Conservation (phyloP, 1,140 invertebrate genomes). For the Bursaphelenchus mucronatus region DNA sequence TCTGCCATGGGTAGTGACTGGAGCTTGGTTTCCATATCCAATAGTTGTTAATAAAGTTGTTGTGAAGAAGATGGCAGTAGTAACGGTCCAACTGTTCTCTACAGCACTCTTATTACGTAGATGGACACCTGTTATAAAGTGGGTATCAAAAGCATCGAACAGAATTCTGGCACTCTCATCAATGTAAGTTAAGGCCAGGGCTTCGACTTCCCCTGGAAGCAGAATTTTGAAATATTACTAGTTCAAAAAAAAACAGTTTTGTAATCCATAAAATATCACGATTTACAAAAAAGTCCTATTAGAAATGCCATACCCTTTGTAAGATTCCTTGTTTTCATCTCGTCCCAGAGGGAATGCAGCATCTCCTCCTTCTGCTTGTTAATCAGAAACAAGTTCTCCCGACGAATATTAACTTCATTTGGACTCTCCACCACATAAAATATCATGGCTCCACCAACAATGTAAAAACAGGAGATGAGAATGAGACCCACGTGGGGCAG, state of each 20-base stretch:
- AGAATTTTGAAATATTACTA: neutral
- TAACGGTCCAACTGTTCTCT: conserved; percentile 56
- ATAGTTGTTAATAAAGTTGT: conserved; percentile 60
- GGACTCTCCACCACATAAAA: conserved; percentile 46
- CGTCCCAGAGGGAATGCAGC: conserved; percentile 37
- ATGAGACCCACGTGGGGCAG: conserved; percentile 48
- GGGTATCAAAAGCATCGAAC: conserved; percentile 60
- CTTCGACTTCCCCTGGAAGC: conserved; percentile 30
- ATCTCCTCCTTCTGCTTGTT: conserved; percentile 36
- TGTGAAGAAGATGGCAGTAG: conserved; percentile 59
- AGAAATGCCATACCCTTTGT: conserved; percentile 6
- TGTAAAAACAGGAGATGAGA: conserved; percentile 39
- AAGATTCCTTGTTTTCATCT: conserved; percentile 29
- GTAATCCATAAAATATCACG: neutral
- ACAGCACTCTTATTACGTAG: conserved; percentile 25
- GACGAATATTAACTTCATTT: conserved; percentile 40
- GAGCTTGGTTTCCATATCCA: conserved; percentile 58
- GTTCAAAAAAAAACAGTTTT: conserved; percentile 11
- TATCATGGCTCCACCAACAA: conserved; percentile 49
- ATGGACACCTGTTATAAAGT: conserved; percentile 47
- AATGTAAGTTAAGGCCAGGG: conserved; percentile 45
- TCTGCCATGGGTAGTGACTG: conserved; percentile 47
- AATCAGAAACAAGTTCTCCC: conserved; percentile 36
- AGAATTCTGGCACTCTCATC: conserved; percentile 55
- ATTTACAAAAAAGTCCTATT: conserved; percentile 1